These are phyloP conservation scores for Eupeodes luniger DNA, from an alignment of 2,888 invertebrate genomes.

Conservation along the genomic window DNA sequence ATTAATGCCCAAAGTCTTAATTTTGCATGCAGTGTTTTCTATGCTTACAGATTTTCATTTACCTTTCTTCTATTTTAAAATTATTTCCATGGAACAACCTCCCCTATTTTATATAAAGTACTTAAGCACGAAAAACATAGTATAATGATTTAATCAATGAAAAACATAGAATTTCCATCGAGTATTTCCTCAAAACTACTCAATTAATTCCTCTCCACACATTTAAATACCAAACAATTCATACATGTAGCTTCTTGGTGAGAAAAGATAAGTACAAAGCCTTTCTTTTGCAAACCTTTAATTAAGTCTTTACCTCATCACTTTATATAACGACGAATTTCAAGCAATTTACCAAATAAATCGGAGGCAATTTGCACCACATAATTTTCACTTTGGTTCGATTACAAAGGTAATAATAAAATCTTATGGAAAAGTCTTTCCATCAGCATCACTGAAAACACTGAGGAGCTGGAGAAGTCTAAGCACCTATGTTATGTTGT, in stretches of 20 bases:
- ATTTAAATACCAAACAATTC: not conserved
- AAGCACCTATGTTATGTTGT: not conserved
- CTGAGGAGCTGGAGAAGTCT: too few relatives aligned
- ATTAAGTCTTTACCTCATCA: constrained; percentile 3
- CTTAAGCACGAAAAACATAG: too few relatives aligned
- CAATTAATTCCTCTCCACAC: not conserved
- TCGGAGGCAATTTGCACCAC: constrained; percentile 50
- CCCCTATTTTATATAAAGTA: too few relatives aligned
- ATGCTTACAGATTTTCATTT: too few relatives aligned
- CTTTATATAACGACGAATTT: constrained; percentile 19
- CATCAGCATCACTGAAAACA: not conserved
- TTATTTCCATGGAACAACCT: too few relatives aligned
- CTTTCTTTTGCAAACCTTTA: constrained; percentile 10
- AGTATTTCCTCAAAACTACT: too few relatives aligned
- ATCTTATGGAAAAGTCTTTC: constrained; percentile 8
- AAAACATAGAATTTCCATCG: too few relatives aligned
- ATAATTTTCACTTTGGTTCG: constrained; percentile 64
- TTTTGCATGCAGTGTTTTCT: too few relatives aligned
- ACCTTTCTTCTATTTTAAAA: too few relatives aligned
- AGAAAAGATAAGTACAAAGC: not conserved
- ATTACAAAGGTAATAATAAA: constrained; percentile 29
- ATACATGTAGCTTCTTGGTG: not conserved
- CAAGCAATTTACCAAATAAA: constrained; percentile 36
- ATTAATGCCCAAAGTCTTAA: too few relatives aligned
- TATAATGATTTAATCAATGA: too few relatives aligned